Evolutionary conservation across 1,140 invertebrate species (phyloP).

Genomic region (Drosophila nasuta): DNA sequence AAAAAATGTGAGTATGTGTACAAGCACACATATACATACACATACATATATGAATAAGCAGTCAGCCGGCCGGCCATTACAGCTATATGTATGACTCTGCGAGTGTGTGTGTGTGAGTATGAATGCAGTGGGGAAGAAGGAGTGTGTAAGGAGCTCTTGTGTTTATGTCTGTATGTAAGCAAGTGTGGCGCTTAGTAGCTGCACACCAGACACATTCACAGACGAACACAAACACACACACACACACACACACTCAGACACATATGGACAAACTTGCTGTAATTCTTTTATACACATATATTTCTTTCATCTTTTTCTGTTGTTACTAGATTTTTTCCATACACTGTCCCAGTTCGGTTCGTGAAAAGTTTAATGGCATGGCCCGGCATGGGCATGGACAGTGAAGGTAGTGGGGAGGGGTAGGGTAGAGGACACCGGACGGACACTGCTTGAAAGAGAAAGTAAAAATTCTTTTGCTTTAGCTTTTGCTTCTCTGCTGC

Average conservation of each 20-base stretch:
- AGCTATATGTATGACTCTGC: constrained; percentile 44
- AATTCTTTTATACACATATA: constrained; percentile 81
- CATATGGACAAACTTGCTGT: constrained; percentile 70
- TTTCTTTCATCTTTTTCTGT: constrained; percentile 84
- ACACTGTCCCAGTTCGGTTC: constrained; percentile 80
- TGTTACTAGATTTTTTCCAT: constrained; percentile 80
- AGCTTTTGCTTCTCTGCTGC: constrained; percentile 49
- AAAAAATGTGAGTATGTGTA: background rate
- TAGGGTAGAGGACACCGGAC: constrained; percentile 17
- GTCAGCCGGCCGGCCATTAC: constrained; percentile 74
- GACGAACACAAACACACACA: constrained; percentile 36
- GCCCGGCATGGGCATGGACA: constrained; percentile 49
- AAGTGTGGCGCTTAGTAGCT: constrained; percentile 43
- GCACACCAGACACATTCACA: constrained; percentile 64
- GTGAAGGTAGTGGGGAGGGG: constrained; percentile 12
- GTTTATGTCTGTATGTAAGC: constrained; percentile 50
- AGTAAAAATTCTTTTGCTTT: constrained; percentile 79
- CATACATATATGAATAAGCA: constrained; percentile 41
- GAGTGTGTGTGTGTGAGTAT: constrained; percentile 30
- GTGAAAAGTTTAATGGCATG: constrained; percentile 80
- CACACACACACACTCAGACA: constrained; percentile 22
- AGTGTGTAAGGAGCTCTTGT: constrained; percentile 43
- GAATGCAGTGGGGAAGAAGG: constrained; percentile 21
- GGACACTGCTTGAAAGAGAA: constrained; percentile 69
- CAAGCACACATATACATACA: background rate